Conservation (phyloP, 2,113 vertebrate genomes). For the Macrotus californicus region DNA sequence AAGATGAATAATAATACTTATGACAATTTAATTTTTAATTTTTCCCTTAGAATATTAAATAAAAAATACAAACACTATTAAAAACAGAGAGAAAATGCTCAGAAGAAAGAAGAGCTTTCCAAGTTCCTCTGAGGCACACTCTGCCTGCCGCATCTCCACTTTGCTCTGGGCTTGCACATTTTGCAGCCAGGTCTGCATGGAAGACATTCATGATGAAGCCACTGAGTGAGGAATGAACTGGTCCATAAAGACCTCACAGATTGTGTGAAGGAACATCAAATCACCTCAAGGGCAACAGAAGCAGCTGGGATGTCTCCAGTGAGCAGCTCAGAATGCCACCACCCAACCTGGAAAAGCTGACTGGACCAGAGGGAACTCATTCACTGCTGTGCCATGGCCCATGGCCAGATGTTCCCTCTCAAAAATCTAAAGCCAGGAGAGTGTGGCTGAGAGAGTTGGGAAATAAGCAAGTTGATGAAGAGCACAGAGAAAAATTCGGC, state of each 20-base stretch:
- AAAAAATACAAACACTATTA: not conserved
- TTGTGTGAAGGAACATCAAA: not conserved
- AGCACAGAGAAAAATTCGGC: not conserved
- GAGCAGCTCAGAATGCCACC: not conserved
- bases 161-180: not conserved
- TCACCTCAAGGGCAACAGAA: not conserved
- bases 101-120: not conserved
- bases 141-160: not conserved
- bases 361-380: not conserved
- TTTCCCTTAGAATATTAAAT: not conserved
- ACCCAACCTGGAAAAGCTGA: not conserved
- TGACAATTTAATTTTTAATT: not conserved
- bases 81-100: not conserved
- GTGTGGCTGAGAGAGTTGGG: not conserved
- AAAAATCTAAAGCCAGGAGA: not conserved
- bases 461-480: not conserved
- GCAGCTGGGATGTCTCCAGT: not conserved
- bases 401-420: not conserved
- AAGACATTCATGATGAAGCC: not conserved
- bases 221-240: not conserved
- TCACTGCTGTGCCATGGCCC: not conserved
- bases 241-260: not conserved
- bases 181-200: not conserved
- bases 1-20: not conserved
- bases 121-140: not conserved